phyloP scores from a whole-genome alignment of 2,888 invertebrate species.

The Troglohyphantes excavatus region DNA sequence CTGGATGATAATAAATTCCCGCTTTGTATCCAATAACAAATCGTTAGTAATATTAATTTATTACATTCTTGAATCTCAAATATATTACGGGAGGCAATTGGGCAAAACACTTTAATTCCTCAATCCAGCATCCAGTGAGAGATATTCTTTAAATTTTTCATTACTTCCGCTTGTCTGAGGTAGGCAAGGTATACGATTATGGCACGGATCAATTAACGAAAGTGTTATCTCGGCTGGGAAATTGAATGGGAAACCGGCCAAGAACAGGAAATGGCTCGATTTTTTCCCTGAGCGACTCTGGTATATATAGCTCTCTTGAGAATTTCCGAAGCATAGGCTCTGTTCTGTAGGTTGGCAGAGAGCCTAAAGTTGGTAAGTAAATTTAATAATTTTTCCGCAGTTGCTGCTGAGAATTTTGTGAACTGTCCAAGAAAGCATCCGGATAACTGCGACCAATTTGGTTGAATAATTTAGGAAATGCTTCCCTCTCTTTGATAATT shows the following conservation, averaged over 20 bases:
- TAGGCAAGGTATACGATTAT: background rate
- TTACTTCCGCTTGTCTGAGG: background rate
- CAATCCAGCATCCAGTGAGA: background rate
- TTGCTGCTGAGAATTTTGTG: slow-evolving; percentile 34
- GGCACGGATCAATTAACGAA: background rate
- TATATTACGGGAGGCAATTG: no score
- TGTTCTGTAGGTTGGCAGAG: slow-evolving; percentile 64
- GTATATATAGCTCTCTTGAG: slow-evolving; percentile 37
- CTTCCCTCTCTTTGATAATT: background rate
- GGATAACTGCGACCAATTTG: background rate
- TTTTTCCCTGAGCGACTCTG: background rate
- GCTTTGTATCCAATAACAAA: no score
- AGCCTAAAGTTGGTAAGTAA: slow-evolving; percentile 55
- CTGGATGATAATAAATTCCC: no score
- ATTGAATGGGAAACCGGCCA: slow-evolving; percentile 39
- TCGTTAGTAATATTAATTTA: no score
- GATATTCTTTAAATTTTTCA: background rate
- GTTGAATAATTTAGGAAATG: background rate
- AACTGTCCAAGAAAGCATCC: slow-evolving; percentile 36
- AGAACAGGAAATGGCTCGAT: slow-evolving; percentile 21
- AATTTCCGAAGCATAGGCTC: slow-evolving; percentile 19
- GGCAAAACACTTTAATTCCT: background rate
- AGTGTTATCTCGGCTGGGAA: slow-evolving; percentile 8
- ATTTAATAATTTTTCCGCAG: slow-evolving; percentile 52
- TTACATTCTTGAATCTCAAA: no score